Percentiles rank a stretch among this genome's conserved stretches.
Conservation (phyloP, 2,797 vertebrate species). For the Tenualosa thibaudeaui region DNA sequence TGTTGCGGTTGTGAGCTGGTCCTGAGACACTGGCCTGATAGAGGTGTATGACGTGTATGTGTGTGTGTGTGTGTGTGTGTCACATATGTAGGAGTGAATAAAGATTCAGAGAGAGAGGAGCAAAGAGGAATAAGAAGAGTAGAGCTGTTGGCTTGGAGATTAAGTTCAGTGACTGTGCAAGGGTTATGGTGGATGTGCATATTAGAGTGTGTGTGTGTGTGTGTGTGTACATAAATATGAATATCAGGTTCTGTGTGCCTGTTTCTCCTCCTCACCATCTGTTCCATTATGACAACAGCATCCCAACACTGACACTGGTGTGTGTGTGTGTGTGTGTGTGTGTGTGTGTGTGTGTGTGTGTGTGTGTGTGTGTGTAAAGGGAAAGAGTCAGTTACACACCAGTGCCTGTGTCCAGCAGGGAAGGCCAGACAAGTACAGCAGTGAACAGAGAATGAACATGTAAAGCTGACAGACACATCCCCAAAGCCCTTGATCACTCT, state of each 20-base stretch:
- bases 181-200: not conserved
- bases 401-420: constrained; percentile 1
- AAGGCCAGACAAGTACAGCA: constrained; percentile 27
- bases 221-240: constrained; percentile 38
- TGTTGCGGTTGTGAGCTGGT: not conserved
- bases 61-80: too few species aligned
- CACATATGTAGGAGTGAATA: not conserved
- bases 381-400: not conserved
- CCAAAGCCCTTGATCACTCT: constrained; percentile 33
- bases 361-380: not conserved
- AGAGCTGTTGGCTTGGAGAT: not conserved
- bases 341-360: constrained; percentile 20
- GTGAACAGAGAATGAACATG: constrained; percentile 35
- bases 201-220: not conserved
- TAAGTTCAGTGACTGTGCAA: not conserved
- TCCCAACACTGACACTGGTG: not conserved
- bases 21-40: not conserved
- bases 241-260: constrained; percentile 34
- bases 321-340: constrained; percentile 15
- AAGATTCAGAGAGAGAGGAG: not conserved
- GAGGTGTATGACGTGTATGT: not conserved
- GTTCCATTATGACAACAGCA: constrained; percentile 23
- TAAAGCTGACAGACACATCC: constrained; percentile 35
- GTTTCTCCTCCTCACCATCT: constrained; percentile 41
- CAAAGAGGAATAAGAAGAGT: not conserved